A percentile compares a stretch with the other conserved stretches of the same genome.
These are phyloP conservation scores for Antennarius maculatus DNA, from an alignment of 2,797 vertebrate genomes.

Conservation along the genomic window DNA sequence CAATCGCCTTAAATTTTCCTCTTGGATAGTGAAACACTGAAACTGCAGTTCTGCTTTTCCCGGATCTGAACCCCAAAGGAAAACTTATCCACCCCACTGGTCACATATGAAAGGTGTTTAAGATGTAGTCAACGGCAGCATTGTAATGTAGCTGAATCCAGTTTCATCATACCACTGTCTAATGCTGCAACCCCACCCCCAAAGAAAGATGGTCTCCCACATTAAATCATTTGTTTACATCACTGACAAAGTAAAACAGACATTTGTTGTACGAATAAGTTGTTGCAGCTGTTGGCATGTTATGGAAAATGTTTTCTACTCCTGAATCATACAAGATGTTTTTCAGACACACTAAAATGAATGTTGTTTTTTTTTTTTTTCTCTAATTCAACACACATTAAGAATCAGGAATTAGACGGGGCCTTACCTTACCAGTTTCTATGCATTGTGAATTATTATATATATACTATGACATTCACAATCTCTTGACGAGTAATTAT, in stretches of 20 bases:
- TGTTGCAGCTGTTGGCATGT: background rate
- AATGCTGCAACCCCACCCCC: background rate
- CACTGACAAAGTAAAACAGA: background rate
- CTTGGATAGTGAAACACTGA: conserved; percentile 32
- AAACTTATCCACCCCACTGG: conserved; percentile 7
- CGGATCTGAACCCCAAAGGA: conserved; percentile 19
- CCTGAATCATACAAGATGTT: too few relatives aligned
- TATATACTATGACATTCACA: too few relatives aligned
- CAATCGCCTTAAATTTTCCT: conserved; percentile 47
- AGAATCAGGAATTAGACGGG: too few relatives aligned
- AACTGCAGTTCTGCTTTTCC: conserved; percentile 24
- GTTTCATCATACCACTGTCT: background rate
- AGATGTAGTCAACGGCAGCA: conserved; percentile 10
- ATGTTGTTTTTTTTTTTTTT: too few relatives aligned
- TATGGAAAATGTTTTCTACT: background rate
- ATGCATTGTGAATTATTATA: too few relatives aligned
- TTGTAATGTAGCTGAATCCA: conserved; percentile 7
- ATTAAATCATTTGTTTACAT: background rate
- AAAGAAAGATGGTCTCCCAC: too few relatives aligned
- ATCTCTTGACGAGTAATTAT: too few relatives aligned
- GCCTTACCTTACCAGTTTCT: too few relatives aligned
- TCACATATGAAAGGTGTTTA: conserved; percentile 20
- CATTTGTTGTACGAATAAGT: background rate
- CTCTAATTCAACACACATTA: too few relatives aligned
- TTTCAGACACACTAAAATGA: too few relatives aligned